A percentile compares a stretch with the other conserved stretches of the same genome.
Conservation (phyloP, 2,888 invertebrate genomes). For the Synanthedon formicaeformis region DNA sequence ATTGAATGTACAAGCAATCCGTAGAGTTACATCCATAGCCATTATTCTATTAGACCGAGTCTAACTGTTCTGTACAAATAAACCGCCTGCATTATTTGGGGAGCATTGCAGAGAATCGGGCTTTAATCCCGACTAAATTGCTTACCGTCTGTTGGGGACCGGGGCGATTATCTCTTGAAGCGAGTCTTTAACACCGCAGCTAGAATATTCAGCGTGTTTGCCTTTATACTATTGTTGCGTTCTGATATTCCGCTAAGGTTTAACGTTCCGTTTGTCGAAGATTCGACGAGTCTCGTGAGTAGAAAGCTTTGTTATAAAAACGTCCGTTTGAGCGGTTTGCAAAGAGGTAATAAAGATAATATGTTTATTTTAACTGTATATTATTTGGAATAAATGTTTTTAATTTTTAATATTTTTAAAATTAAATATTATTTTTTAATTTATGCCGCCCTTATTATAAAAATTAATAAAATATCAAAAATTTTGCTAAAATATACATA, state of each 20-base stretch:
- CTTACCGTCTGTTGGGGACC: conserved; percentile 31
- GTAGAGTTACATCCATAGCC: conserved; percentile 18
- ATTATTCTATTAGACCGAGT: conserved; percentile 36
- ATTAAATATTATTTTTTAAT: no score
- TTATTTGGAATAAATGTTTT: no score
- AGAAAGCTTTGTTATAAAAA: no score
- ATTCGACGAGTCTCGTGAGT: not conserved
- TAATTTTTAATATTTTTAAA: no score
- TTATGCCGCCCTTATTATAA: no score
- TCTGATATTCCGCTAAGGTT: conserved; percentile 1
- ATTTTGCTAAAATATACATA: no score
- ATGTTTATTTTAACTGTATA: no score
- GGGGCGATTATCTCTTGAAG: conserved; percentile 20
- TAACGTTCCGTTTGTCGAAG: conserved; percentile 1
- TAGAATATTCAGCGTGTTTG: conserved; percentile 25
- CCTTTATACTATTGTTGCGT: conserved; percentile 3
- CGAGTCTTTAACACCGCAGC: conserved; percentile 22
- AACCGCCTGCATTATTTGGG: conserved; percentile 34
- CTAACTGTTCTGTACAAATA: conserved; percentile 26
- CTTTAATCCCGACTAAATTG: conserved; percentile 40
- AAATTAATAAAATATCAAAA: no score
- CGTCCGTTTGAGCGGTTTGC: no score
- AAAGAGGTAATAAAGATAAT: no score
- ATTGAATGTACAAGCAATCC: no score
- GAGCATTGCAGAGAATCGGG: conserved; percentile 32